These are phyloP conservation scores for Vulpes ferrilata DNA, from an alignment of 2,113 vertebrate genomes.

Conservation along the genomic window DNA sequence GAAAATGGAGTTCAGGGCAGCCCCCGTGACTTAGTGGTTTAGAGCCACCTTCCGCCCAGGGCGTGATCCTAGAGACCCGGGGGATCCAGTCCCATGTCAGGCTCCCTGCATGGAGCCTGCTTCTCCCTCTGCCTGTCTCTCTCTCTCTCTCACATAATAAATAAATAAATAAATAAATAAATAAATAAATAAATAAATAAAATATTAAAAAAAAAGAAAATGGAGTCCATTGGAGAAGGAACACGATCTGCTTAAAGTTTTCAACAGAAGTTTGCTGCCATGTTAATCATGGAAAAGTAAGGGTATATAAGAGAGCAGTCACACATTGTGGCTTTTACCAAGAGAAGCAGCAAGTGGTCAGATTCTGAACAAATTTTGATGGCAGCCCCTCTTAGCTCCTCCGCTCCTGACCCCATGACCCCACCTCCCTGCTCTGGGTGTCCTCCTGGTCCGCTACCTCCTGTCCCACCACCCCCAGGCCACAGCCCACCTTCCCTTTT, in stretches of 20 bases:
- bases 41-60: no score
- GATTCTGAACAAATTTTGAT: slow-evolving; percentile 44
- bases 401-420: background rate
- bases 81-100: no score
- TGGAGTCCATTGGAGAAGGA: background rate
- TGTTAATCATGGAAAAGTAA: background rate
- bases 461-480: slow-evolving; percentile 65
- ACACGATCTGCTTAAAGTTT: background rate
- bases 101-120: no score
- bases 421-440: slow-evolving; percentile 3
- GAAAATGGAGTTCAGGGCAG: background rate
- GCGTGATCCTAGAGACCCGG: no score
- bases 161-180: no score
- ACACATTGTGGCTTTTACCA: background rate
- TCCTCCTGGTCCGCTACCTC: slow-evolving; percentile 61
- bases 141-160: no score
- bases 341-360: background rate
- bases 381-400: background rate
- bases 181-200: no score
- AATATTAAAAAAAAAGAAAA: background rate
- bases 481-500: slow-evolving; percentile 79
- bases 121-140: no score
- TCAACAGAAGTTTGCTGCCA: background rate
- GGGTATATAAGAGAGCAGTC: background rate
- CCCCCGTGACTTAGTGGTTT: no score